Evolutionary conservation across 2,888 invertebrate species (phyloP).

Genomic region (Muschampia plurimacula): DNA sequence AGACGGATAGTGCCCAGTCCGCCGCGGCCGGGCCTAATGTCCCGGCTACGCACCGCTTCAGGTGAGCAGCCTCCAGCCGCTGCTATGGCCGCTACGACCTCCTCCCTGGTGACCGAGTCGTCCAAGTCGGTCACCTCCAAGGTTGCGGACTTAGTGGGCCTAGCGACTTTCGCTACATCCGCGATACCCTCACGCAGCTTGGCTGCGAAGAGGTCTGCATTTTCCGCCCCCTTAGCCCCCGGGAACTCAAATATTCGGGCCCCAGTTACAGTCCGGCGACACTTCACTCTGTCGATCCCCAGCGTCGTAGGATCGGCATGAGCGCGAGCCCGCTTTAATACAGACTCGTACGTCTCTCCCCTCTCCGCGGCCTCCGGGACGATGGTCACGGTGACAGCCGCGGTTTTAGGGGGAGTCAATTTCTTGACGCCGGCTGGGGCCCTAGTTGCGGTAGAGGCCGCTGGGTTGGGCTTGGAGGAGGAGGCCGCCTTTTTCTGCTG

Average conservation of each 20-base stretch:
- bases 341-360: background rate
- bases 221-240: background rate
- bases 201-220: background rate
- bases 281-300: background rate
- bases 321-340: background rate
- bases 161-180: background rate
- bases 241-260: background rate
- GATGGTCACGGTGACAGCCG: background rate
- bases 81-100: background rate
- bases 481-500: background rate
- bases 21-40: background rate
- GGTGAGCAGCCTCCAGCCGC: background rate
- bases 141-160: background rate
- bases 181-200: constrained; percentile 1
- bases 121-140: background rate
- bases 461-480: background rate
- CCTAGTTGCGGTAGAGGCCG: background rate
- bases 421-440: constrained; percentile 1
- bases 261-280: background rate
- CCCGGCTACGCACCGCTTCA: background rate
- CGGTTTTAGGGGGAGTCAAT: background rate
- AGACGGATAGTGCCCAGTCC: background rate
- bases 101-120: constrained; percentile 2
- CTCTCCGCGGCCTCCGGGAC: background rate
- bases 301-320: background rate